Base-by-base conservation (phyloP, 1,140 invertebrate genomes). In the Pogonognathellus flavescens region DNA sequence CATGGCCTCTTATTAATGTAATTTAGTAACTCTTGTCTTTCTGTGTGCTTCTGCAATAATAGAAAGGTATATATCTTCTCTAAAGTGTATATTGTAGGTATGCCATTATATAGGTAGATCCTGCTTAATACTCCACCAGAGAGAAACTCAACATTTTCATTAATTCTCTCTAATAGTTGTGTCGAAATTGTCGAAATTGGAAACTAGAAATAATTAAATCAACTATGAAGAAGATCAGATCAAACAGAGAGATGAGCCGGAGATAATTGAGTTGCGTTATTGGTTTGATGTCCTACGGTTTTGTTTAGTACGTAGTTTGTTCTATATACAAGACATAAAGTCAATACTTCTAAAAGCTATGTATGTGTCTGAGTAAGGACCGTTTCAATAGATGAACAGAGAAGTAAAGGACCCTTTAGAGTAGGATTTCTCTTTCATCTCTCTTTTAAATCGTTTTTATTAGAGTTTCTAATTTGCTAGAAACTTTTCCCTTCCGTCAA, bases 141-240 rank as follows among this genome's bases (percentile, higher is more conserved):
- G 11, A 41, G 31, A 1, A n/a, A 76, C 70, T 76, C 70, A 31
- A 76, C 70, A 49, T 76, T 76, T 76, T 76, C 70, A 76, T 76
- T 76, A 76, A 76, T 76, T 76, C 70, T 31, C 18, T 76, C 41
- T 76, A 76, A 76, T 50, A 76, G 70, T 31, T n/a, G 70, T 50
- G 70, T 76, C 16, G 70, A 76, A 76, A 76, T 76, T 50, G 70
- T 76, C 16, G 70, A 76, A 76, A 76, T 76, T 76, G 70, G 70
- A 76, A 76, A 76, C 70, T 76, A 49, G 70, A 76, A 76, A 76
- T 76, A 76, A 76, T 76, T 76, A 76, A 76, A 76, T 76, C 16
- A 76, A 50, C 70, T 50, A 76, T 14, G 70, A 76, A 76, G 70
- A 76, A 76, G 41, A 76, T 76, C 70, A 76, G 70, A 76, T 76